phyloP scores from a whole-genome alignment of 2,113 vertebrate genomes.

The Delphinapterus leucas region DNA sequence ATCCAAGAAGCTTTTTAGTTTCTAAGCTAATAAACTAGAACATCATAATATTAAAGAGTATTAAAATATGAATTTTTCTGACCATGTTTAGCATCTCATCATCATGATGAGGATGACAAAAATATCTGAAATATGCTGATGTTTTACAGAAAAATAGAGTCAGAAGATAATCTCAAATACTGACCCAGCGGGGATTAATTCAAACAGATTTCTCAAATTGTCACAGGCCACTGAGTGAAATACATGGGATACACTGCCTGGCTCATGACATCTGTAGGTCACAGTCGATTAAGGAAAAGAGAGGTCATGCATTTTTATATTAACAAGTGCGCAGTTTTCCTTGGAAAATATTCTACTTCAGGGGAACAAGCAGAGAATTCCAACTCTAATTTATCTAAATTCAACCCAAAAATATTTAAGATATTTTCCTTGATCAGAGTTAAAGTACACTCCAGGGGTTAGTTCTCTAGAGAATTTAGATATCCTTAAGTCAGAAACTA shows the following conservation, averaged over 20 bases:
- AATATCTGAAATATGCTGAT: conserved; percentile 56
- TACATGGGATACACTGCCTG: conserved; percentile 57
- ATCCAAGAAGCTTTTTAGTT: conserved; percentile 41
- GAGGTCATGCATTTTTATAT: neutral
- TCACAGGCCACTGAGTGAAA: conserved; percentile 72
- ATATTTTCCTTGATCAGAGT: neutral
- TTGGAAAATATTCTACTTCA: neutral
- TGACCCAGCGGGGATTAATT: conserved; percentile 76
- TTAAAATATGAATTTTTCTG: conserved; percentile 43
- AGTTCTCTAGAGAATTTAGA: neutral
- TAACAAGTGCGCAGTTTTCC: neutral
- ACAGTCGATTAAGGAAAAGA: conserved; percentile 31
- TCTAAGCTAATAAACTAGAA: conserved; percentile 49
- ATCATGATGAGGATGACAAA: conserved; percentile 37
- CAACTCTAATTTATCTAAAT: neutral
- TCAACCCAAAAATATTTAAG: neutral
- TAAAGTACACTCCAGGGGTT: neutral
- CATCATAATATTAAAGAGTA: conserved; percentile 42
- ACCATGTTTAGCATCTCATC: conserved; percentile 45
- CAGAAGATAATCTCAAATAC: conserved; percentile 79
- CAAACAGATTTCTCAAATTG: conserved; percentile 76
- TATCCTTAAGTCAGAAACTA: neutral
- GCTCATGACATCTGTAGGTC: conserved; percentile 66
- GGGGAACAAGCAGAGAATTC: neutral
- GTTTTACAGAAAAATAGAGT: conserved; percentile 73